phyloP scores from a whole-genome alignment of 2,797 vertebrate genomes.

The Eptatretus atami region DNA sequence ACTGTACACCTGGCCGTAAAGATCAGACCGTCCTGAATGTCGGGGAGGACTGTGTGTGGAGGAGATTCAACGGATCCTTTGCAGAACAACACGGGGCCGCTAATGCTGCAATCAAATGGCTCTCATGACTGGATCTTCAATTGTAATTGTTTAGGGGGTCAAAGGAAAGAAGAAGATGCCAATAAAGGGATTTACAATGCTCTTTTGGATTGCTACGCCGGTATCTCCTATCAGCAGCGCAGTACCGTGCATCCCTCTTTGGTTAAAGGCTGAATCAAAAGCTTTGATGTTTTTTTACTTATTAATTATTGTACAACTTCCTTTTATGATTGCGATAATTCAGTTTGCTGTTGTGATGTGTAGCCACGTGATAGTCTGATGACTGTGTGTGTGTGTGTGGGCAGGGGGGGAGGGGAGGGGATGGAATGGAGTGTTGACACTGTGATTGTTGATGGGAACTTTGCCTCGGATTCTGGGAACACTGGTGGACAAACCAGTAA shows the following conservation, averaged over 20 bases:
- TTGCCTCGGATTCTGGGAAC: no score
- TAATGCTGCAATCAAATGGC: no score
- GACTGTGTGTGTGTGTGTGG: neutral
- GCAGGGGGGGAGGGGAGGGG: neutral
- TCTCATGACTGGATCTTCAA: no score
- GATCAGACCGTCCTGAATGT: no score
- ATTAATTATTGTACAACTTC: neutral
- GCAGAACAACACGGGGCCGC: no score
- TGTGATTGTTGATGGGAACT: neutral
- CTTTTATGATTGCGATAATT: neutral
- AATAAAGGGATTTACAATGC: neutral
- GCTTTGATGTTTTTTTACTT: neutral
- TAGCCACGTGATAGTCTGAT: neutral
- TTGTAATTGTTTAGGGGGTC: neutral
- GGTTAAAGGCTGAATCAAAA: neutral
- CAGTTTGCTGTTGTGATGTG: neutral
- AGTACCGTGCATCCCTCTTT: neutral
- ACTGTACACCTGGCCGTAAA: no score
- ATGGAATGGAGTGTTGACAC: no score
- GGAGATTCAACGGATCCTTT: no score
- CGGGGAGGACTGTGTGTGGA: no score
- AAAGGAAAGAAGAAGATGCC: neutral
- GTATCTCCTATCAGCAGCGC: no score
- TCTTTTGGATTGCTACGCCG: neutral
- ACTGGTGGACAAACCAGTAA: no score